Conservation (phyloP, 2,888 invertebrate species). For the Deroplatys truncata region DNA sequence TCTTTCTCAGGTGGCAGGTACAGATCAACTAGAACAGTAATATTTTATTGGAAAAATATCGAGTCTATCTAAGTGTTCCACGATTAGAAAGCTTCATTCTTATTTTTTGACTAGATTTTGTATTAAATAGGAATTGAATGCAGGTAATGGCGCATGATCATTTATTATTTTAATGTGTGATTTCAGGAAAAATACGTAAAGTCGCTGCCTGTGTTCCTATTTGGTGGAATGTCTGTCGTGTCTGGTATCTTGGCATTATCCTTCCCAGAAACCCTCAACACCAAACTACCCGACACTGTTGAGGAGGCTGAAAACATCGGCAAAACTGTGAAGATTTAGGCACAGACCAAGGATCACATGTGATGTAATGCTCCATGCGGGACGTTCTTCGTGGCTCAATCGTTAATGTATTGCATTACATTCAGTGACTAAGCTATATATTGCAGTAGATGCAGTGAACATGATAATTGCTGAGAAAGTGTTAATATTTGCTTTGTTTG, state of each 20-base stretch:
- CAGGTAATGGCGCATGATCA: too few species aligned
- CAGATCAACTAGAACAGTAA: too few species aligned
- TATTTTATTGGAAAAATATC: too few species aligned
- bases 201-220: constrained; percentile 59
- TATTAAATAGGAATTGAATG: too few species aligned
- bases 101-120: too few species aligned
- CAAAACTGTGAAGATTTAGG: background rate
- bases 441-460: background rate
- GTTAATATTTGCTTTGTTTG: background rate
- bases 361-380: too few species aligned
- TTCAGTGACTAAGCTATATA: background rate
- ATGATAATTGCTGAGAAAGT: background rate
- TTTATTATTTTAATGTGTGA: background rate
- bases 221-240: constrained; percentile 57
- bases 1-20: too few species aligned
- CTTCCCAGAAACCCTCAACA: constrained; percentile 67
- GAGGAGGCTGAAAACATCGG: constrained; percentile 54
- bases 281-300: constrained; percentile 61
- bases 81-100: too few species aligned
- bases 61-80: too few species aligned
- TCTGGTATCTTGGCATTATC: constrained; percentile 59
- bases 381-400: background rate
- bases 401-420: background rate
- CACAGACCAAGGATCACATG: background rate
- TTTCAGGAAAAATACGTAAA: constrained; percentile 39